A percentile compares a stretch with the other conserved stretches of the same genome.
Evolutionary conservation across 2,113 vertebrate genomes (phyloP).

Genomic region (Cepphus grylle): DNA sequence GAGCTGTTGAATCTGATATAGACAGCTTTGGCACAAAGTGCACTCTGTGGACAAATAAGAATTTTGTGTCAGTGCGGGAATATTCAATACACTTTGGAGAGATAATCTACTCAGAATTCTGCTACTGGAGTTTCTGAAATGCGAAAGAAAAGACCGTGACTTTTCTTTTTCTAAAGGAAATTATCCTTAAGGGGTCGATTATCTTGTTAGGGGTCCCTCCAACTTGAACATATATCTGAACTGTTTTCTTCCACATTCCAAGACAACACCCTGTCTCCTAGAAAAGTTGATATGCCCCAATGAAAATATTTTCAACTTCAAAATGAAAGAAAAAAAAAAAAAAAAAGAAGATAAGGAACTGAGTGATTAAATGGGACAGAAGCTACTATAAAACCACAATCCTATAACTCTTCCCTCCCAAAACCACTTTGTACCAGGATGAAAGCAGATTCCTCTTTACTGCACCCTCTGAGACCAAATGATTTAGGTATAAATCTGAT

Average conservation of each 20-base stretch:
- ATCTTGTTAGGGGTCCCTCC: not conserved
- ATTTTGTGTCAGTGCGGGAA: not conserved
- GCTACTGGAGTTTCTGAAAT: not conserved
- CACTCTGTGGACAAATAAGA: not conserved
- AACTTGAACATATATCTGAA: not conserved
- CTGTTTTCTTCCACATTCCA: not conserved
- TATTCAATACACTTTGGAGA: not conserved
- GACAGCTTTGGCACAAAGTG: not conserved
- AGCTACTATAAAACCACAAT: not conserved
- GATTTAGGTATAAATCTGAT: not conserved
- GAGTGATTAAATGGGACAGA: not conserved
- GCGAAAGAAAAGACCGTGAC: rapidly evolving
- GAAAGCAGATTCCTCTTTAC: not conserved
- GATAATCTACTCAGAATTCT: not conserved
- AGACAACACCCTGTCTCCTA: not conserved
- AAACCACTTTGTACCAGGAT: not conserved
- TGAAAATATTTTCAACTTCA: not conserved
- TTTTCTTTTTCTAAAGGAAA: not conserved
- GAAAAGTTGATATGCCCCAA: not conserved
- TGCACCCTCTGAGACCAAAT: not conserved
- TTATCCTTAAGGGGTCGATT: not conserved
- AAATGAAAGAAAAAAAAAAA: not conserved
- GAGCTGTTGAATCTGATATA: not conserved
- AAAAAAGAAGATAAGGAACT: not conserved
- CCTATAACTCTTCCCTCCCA: not conserved